Conservation (phyloP, 1,140 invertebrate species). For the Olivierus martensii region DNA sequence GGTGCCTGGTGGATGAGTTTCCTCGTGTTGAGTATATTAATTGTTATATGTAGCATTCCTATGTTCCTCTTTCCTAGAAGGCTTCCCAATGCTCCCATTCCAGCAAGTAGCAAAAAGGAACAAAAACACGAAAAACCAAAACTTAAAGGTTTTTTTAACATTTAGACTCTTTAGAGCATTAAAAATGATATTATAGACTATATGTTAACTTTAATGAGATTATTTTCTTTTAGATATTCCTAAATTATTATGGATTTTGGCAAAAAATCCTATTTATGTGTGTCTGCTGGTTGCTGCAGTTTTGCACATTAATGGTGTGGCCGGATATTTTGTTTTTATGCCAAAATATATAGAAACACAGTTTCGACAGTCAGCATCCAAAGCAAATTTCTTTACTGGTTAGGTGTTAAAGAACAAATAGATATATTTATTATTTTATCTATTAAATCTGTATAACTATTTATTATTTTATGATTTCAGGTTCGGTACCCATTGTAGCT, state of each 20-base stretch:
- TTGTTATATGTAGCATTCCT: conserved; percentile 18
- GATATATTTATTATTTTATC: background rate
- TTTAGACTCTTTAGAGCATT: no score
- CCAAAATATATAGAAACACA: conserved; percentile 62
- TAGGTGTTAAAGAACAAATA: background rate
- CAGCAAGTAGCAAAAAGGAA: background rate
- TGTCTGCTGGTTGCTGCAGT: conserved; percentile 49
- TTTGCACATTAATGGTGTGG: conserved; percentile 53
- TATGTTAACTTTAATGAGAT: no score
- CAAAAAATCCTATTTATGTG: conserved; percentile 48
- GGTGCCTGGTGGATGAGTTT: conserved; percentile 41
- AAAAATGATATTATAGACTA: no score
- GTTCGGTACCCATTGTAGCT: conserved; percentile 45
- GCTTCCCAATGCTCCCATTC: background rate
- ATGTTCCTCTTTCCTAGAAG: conserved; percentile 20
- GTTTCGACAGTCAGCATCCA: conserved; percentile 52
- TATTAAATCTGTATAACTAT: background rate
- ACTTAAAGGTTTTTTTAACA: no score
- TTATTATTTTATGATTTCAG: conserved; percentile 8
- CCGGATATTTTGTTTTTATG: conserved; percentile 58
- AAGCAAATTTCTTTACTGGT: conserved; percentile 35
- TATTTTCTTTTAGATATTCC: conserved; percentile 21
- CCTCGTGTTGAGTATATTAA: conserved; percentile 16
- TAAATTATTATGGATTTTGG: conserved; percentile 43
- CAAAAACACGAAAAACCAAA: no score